phyloP scores from a whole-genome alignment of 2,113 vertebrate genomes.

The Aegotheles bennettii region DNA sequence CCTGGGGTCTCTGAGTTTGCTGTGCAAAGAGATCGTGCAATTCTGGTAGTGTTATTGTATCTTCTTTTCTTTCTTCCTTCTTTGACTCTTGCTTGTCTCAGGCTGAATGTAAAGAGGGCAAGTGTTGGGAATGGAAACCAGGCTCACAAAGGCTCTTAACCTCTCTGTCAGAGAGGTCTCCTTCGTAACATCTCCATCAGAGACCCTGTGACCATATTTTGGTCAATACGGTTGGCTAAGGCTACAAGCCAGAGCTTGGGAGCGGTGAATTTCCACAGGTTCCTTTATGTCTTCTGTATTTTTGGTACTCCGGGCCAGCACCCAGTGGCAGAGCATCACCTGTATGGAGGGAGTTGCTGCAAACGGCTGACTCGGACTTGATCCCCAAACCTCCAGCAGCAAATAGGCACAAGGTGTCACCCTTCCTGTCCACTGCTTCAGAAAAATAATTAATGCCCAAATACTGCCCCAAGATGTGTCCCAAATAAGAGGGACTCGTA shows the following conservation, averaged over 20 bases:
- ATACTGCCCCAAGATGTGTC: not conserved
- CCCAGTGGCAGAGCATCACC: not conserved
- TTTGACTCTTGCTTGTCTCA: not conserved
- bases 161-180: too few relatives aligned
- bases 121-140: not conserved
- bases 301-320: not conserved
- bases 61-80: not conserved
- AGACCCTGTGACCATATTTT: not conserved
- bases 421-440: not conserved
- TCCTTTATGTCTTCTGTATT: not conserved
- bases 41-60: not conserved
- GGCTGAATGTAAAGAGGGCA: not conserved
- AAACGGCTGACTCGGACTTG: not conserved
- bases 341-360: not conserved
- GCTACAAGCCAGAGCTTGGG: not conserved
- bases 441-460: not conserved
- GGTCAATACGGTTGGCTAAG: not conserved
- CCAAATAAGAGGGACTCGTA: not conserved
- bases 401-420: not conserved
- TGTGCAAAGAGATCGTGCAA: not conserved
- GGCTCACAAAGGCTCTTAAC: not conserved
- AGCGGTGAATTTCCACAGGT: not conserved
- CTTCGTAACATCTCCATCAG: too few relatives aligned
- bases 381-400: not conserved
- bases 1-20: not conserved